Base-by-base conservation (phyloP, 2,888 invertebrate species). In the Formica aserva region DNA sequence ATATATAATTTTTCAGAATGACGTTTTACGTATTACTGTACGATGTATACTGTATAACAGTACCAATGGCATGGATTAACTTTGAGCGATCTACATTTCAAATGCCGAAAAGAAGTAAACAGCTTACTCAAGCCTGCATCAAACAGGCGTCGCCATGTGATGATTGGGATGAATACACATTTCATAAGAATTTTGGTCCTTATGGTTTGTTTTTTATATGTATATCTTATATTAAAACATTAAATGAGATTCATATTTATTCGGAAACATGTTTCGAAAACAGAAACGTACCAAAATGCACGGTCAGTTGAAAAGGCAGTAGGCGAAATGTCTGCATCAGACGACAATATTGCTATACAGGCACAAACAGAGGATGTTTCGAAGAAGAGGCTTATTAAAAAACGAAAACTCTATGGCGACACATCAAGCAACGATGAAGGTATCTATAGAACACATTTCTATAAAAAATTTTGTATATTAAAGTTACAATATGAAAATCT, bases 181-280 rank as follows among this genome's bases (percentile, higher is more conserved):
- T 67, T 48, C 11, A 11, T 2, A 67, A 67, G 8, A 41, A 6
- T 8, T 48, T 67, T 29, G 67, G 45, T 15, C 45, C 45, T 57
- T 13, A 57, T 57, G 26, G 71, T 71, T 35, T 18, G 71, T 71
- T 55, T 55, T 22, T 55, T 18, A 55, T 8, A n/a, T 55, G 35
- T 22, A n/a, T 32, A 66, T 29, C 35, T 11, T n/a, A n/a, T 26
- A 41, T 41, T 26, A 26, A 26, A 22, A 22, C 26, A 66, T 26
- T 1, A 13, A 32, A 65, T 32, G 1, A 15, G 45, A 8, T 35
- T 35, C 8, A 18, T 35, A 13, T n/a, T 66, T 35, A 38, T 66
- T 22, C 15, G 45, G 4, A 62, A 62, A 26, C 32, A 41, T 66
- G 2, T 45, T 45, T 26, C 26, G 26, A 26, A 26, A 26, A 45